A percentile compares a stretch with the other conserved stretches of the same genome.
phyloP scores from a whole-genome alignment of 2,113 vertebrate species.

The Phylloscopus trochilus region DNA sequence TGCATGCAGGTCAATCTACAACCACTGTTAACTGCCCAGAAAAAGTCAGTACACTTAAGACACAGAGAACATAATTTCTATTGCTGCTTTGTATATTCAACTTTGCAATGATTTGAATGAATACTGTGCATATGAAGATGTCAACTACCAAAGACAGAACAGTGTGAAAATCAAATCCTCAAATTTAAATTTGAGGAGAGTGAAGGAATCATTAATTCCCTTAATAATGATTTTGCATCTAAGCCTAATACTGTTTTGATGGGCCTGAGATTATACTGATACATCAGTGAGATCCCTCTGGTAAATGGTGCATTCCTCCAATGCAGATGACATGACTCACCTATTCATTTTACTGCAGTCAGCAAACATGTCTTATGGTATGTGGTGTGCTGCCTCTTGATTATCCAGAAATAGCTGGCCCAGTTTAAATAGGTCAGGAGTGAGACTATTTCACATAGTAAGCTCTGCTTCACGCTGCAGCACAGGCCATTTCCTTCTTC shows the following conservation, averaged over 20 bases:
- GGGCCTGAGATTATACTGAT: not conserved
- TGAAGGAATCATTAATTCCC: not conserved
- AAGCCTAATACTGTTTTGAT: not conserved
- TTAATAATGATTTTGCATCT: slow-evolving; percentile 2
- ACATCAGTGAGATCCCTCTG: not conserved
- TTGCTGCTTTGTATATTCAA: not conserved
- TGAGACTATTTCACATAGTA: not conserved
- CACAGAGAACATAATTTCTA: not conserved
- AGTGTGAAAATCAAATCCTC: not conserved
- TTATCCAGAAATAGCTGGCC: not conserved
- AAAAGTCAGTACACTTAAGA: not conserved
- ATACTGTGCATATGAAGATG: not conserved
- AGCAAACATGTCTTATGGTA: not conserved
- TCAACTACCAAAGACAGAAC: not conserved
- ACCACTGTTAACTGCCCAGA: not conserved
- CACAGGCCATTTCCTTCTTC: not conserved
- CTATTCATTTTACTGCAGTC: not conserved
- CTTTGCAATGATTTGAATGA: not conserved
- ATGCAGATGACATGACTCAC: not conserved
- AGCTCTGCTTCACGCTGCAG: not conserved
- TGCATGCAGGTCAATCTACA: not conserved
- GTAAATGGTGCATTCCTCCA: not conserved
- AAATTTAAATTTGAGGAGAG: not conserved
- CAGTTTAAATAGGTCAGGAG: not conserved
- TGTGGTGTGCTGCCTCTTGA: not conserved